Evolutionary conservation across 2,113 vertebrate genomes (phyloP).

Genomic region (Lophura nycthemera): DNA sequence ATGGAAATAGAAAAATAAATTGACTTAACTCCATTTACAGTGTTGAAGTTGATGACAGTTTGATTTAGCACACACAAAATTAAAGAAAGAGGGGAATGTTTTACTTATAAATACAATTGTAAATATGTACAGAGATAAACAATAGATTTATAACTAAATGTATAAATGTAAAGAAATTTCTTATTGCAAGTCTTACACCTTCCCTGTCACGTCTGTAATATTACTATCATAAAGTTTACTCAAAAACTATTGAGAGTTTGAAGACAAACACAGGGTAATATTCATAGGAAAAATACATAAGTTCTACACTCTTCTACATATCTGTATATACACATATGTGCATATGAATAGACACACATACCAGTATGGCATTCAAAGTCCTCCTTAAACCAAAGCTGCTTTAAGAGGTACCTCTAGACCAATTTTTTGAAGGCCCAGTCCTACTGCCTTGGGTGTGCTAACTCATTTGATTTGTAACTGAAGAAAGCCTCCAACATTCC

Average conservation of each 20-base stretch:
- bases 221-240: not conserved
- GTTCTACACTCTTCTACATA: not conserved
- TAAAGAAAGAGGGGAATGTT: not conserved
- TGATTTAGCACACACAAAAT: not conserved
- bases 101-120: not conserved
- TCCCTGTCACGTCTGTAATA: not conserved
- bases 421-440: not conserved
- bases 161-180: not conserved
- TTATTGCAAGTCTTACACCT: not conserved
- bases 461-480: not conserved
- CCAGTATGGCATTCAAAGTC: rapidly evolving
- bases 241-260: not conserved
- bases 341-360: not conserved
- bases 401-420: not conserved
- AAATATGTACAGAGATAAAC: not conserved
- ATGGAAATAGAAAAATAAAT: not conserved
- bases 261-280: not conserved
- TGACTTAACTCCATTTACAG: not conserved
- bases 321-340: not conserved
- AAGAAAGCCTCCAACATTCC: not conserved
- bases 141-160: not conserved
- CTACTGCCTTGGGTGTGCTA: rapidly evolving
- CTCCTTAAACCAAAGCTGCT: not conserved
- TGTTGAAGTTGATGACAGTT: not conserved
- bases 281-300: not conserved